Base-by-base conservation (phyloP, 2,797 vertebrate species). In the Sebastes cheni region DNA sequence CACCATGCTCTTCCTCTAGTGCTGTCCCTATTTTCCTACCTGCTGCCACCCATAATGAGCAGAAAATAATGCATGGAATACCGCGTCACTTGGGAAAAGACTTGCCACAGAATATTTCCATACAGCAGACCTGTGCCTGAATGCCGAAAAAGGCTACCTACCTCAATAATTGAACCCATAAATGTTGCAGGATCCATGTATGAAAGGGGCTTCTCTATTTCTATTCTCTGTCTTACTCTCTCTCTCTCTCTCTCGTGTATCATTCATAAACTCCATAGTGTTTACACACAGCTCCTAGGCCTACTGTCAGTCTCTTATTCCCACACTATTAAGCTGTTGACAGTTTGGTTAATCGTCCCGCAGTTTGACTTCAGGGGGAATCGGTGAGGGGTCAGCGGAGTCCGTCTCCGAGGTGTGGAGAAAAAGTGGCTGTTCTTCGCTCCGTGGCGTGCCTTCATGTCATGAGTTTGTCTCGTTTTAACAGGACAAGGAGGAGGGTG, bases 341-440 rank as follows among this genome's bases (percentile, higher is more conserved):
- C 89, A 93, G 92, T 91, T 91, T 91, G 86, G 84, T 91, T 91
- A 92, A 93, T 93, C 83, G 88, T 85, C 87, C 89, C 80, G 10
- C 86, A 91, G 90, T 92, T 88, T 91, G 85, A 92, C 89, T 87
- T 78, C 71, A 83, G 84, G 87, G 42, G 89, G 86, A 89, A 72
- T 32, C 54, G 64, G 72, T 77, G 86, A 86, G 79, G 74, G 87
- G 87, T 89, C 89, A 86, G 78, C 8, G 22, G 72, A 84, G 83
- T 87, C 72, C 46, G 32, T 88, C 81, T 86, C 83, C 3, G 65
- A 89, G 81, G 88, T 89, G 87, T 75, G 80, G 69, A 81, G 81
- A 74, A 72, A 89, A 81, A 90, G 84, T 72, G 80, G 77, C 75
- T 73, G 72, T 25, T 82, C 77, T 54, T 68, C 60, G 14, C 81